A percentile compares a stretch with the other conserved stretches of the same genome.
These are phyloP conservation scores for Stenodema calcarata DNA, from an alignment of 2,888 invertebrate genomes.

Conservation along the genomic window DNA sequence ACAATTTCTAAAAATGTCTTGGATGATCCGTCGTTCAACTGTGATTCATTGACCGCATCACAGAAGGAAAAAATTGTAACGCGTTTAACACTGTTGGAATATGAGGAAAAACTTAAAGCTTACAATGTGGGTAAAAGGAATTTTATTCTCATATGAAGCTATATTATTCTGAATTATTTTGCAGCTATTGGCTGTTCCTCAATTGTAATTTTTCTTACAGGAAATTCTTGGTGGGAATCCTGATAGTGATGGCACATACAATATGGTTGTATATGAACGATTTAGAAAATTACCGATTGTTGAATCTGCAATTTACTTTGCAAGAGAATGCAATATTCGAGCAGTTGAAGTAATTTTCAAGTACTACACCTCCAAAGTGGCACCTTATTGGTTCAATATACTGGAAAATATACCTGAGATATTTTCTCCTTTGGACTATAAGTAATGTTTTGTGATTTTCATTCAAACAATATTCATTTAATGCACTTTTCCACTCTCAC, in stretches of 20 bases:
- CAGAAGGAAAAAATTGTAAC: conserved; percentile 71
- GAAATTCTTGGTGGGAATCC: conserved; percentile 30
- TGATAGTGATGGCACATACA: conserved; percentile 64
- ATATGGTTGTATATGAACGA: conserved; percentile 71
- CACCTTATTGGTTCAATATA: conserved; percentile 70
- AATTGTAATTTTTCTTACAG: conserved; percentile 45
- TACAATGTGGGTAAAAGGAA: conserved; percentile 69
- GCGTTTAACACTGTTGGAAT: conserved; percentile 72
- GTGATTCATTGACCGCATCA: conserved; percentile 56
- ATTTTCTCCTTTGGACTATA: conserved; percentile 70
- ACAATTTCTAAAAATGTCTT: background rate
- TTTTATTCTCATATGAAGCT: background rate
- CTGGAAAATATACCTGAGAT: conserved; percentile 77
- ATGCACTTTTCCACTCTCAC: too few species aligned
- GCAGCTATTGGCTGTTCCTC: conserved; percentile 7
- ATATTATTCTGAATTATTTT: background rate
- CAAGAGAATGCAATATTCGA: conserved; percentile 70
- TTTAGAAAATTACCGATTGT: conserved; percentile 71
- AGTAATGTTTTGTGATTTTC: conserved; percentile 60
- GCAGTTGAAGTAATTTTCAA: conserved; percentile 75
- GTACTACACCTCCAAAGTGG: conserved; percentile 68
- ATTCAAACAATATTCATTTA: too few species aligned
- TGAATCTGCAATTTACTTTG: conserved; percentile 70
- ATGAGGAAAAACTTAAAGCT: conserved; percentile 72
- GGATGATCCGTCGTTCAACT: background rate